Base-by-base conservation (phyloP, 37 sponge, comb jelly and placozoan genomes). In the Theonella swinhoei region DNA sequence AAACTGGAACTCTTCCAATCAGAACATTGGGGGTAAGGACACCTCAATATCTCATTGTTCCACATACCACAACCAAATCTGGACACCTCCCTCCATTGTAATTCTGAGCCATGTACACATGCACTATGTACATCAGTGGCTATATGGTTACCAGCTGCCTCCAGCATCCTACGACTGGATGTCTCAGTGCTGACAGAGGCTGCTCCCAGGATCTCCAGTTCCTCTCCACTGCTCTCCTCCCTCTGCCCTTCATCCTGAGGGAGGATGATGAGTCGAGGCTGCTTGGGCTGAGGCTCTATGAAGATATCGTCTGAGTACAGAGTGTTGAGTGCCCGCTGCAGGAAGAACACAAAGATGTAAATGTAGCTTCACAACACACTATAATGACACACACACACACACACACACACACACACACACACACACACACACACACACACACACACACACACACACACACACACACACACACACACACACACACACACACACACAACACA, bases 131-230 rank as follows among this genome's bases (percentile, higher is more conserved):
- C n/a, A n/a, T n/a, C n/a, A n/a, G n/a, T n/a, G n/a, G n/a, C n/a
- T n/a, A n/a, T n/a, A n/a, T n/a, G n/a, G n/a, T 2, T 26, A 86
- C 87, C 80, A 39, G 85, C 85, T 39, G 78, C 69, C 35, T 85
- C 85, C 70, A 85, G 42, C 2, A 85, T 59, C 8, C 79, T 68
- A 32, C 71, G 74, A 59, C 62, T 85, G 72, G 39, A 71, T 33
- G 72, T 70, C 70, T 69, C 37, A 68, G 42, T 39, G 39, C 60
- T 7, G 34, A 33, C 47, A 26, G 34, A 42, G 7, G 25, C 30
- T 20, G 72, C 0, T 7, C 7, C 58, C 75, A 74, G 58, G 22
- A 39, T 20, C 75, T 14, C 3, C 75, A 74, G 76, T 75, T 75
- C 42, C 65, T 81, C 75, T 74, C 42, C 36, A 75, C 42, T 41